phyloP scores from a whole-genome alignment of 2,888 invertebrate genomes.

The Tinea trinotella region DNA sequence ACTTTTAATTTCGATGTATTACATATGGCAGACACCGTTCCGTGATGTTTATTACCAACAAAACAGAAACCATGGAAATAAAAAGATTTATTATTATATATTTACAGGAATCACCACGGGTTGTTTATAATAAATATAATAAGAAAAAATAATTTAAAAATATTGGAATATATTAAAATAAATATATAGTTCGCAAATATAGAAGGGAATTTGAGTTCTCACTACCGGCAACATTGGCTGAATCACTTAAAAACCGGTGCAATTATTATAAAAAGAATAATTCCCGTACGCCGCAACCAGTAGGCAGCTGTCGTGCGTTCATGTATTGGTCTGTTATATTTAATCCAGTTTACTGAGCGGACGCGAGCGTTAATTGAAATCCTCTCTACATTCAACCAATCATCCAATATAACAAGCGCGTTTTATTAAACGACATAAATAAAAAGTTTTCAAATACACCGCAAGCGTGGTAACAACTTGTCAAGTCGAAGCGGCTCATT shows the following conservation, averaged over 20 bases:
- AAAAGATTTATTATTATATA: too few relatives aligned
- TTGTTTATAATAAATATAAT: too few relatives aligned
- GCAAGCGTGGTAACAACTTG: background rate
- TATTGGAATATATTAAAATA: too few relatives aligned
- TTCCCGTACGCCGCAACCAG: constrained; percentile 1
- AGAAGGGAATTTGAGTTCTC: background rate
- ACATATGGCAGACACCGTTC: too few relatives aligned
- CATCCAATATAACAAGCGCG: background rate
- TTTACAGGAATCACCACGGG: too few relatives aligned
- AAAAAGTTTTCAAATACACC: background rate
- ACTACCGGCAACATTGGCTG: background rate
- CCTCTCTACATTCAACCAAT: background rate
- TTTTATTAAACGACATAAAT: background rate
- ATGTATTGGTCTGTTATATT: background rate
- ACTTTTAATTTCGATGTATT: too few relatives aligned
- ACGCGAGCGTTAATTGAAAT: background rate
- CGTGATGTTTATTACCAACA: too few relatives aligned
- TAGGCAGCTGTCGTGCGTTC: constrained; percentile 1
- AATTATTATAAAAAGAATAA: constrained; percentile 2
- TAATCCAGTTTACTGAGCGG: constrained; percentile 2
- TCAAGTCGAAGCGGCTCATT: background rate
- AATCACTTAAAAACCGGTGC: constrained; percentile 2
- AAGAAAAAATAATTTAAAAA: too few relatives aligned
- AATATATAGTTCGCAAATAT: too few relatives aligned
- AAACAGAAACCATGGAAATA: too few relatives aligned